Evolutionary conservation across 1,140 invertebrate genomes (phyloP), one percentile per base, ranked within the genome.

Genomic region (Harlomillsia oculata): DNA sequence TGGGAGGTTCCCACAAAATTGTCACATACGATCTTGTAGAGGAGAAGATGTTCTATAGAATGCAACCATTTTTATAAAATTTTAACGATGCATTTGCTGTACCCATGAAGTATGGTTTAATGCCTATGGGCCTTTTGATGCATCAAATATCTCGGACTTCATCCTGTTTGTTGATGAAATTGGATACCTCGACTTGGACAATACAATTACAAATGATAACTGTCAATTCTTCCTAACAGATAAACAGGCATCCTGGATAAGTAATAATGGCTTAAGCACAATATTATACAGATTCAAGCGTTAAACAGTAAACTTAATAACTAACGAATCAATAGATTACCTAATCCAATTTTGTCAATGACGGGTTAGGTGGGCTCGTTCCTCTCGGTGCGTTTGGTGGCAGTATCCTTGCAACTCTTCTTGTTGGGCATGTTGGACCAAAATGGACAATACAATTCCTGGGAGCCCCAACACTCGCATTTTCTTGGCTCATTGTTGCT

Each of bases 321-420:
- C 21, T 8, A 28, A 21, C 28, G 18, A 11, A 28, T 29, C 6
- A 29, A 20, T 32, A 32, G 3, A 16, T 29, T 51, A 9, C 5
- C 11, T 39, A 40, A 29, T 50, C 9, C 14, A n/a, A n/a, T 43
- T 14, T 26, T 32, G 32, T 25, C 9, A 50, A 8, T 18, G 11
- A 50, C 20, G 14, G 8, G n/a, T 1, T 32, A 63, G 61, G 61
- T 39, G 56, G 57, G 8, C 21, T 63, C 21, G 45, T 34, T 23
- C 62, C 62, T 5, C 32, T 63, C 3, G 62, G 62, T 6, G 62
- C 62, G 29, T 55, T 59, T 54, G 25, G 50, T 20, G 62, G 62
- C 36, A 53, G 57, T 53, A 43, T 63, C 14, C 5, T 53, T 6
- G 48, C 57, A 5, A 21, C 57, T 0, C 13, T 63, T 49, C 46